A percentile compares a stretch with the other conserved stretches of the same genome.
Evolutionary conservation across 2,797 vertebrate genomes (phyloP).

Genomic region (Enteromius trimaculatus): DNA sequence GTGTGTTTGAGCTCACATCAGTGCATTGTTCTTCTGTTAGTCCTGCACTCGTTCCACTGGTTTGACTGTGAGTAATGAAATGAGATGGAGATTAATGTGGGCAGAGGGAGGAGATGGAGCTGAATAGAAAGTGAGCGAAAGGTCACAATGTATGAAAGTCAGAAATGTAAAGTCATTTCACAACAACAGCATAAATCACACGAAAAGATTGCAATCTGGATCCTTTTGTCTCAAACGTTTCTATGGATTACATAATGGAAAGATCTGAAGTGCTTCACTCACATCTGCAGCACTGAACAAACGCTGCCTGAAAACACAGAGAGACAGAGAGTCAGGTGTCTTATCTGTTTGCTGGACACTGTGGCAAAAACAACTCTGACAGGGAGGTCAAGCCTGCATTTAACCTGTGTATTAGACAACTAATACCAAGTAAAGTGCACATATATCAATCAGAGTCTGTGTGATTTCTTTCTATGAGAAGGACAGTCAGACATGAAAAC

Average conservation of each 20-base stretch:
- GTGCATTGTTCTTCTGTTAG: constrained; percentile 6
- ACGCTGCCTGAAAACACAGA: constrained; percentile 37
- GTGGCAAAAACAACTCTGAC: not conserved
- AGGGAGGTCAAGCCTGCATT: not conserved
- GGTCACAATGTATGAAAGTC: not conserved
- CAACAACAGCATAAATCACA: not conserved
- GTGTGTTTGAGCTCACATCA: constrained; percentile 30
- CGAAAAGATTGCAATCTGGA: not conserved
- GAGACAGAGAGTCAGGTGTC: not conserved
- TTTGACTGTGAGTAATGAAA: constrained; percentile 49
- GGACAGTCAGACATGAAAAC: not conserved
- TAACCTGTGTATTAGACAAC: not conserved
- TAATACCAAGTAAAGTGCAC: too few species aligned
- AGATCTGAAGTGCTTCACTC: constrained; percentile 24
- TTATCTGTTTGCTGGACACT: not conserved
- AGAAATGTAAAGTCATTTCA: constrained; percentile 5
- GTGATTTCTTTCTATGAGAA: not conserved
- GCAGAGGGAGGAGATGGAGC: not conserved
- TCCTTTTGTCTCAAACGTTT: not conserved
- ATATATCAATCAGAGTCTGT: not conserved
- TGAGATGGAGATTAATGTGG: constrained; percentile 19
- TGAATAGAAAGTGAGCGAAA: constrained; percentile 11
- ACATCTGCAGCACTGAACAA: constrained; percentile 34
- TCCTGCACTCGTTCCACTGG: constrained; percentile 16
- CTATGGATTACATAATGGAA: not conserved